Conservation (phyloP, 2,797 vertebrate genomes). For the Mormyrus hasselquistii region DNA sequence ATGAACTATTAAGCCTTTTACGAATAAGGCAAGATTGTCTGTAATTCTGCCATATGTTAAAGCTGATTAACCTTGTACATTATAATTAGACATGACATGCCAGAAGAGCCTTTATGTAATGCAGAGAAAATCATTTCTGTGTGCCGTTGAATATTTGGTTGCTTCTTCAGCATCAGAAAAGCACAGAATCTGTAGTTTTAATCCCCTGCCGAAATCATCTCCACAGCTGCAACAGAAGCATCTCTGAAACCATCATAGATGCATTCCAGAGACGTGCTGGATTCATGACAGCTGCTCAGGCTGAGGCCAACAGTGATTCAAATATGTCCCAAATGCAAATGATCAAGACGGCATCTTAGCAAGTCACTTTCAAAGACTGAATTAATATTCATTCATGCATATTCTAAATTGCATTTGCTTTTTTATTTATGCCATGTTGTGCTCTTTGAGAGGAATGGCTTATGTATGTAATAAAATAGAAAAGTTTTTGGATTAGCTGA, state of each 20-base stretch:
- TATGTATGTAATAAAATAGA: not conserved
- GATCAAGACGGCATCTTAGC: not conserved
- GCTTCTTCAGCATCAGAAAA: not conserved
- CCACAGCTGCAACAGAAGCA: constrained; percentile 6
- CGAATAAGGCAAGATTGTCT: not conserved
- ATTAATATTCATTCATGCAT: not conserved
- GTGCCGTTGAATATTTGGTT: not conserved
- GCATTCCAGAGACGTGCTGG: not conserved
- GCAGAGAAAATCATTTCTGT: not conserved
- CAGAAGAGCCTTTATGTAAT: constrained; percentile 2
- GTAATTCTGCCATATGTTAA: not conserved
- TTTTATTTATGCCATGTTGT: not conserved
- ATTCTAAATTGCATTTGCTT: not conserved
- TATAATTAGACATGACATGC: not conserved
- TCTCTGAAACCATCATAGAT: constrained; percentile 9
- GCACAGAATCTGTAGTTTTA: not conserved
- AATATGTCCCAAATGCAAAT: not conserved
- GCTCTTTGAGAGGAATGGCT: not conserved
- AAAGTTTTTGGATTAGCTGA: not conserved
- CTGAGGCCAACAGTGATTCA: not conserved
- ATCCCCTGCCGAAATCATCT: not conserved
- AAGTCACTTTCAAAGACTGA: not conserved
- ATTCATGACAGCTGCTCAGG: constrained; percentile 9
- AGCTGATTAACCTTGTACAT: not conserved
- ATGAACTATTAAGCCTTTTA: not conserved